Base-by-base conservation (phyloP, 2,113 vertebrate genomes). In the Neolamprologus modestus region DNA sequence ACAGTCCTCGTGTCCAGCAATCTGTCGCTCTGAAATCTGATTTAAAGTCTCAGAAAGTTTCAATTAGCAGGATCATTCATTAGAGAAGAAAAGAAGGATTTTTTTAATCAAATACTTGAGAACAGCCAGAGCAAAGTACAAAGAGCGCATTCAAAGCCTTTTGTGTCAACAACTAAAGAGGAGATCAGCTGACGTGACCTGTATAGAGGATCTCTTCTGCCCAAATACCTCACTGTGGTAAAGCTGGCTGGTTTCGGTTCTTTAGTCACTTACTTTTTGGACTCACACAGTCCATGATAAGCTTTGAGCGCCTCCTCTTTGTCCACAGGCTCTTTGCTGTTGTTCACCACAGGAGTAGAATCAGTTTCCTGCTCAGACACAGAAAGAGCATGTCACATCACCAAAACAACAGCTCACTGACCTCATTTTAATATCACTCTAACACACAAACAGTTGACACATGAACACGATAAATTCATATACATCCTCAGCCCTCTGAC, bases 241-340 rank as follows among this genome's bases (percentile, higher is more conserved):
- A 76, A 76, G 42, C 42, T 50, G 66, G 24, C 42, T 76, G 24
- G 42, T 50, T 76, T 50, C 3, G 42, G 3, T 50, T 78, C 24
- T 76, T 8, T 76, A 50, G 14, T 31, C 54, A 90, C 95, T 96
- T 96, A 99, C 98, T 96, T 96, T 81, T 98, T 98, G 1, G 97
- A 97, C 95, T 98, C 96, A 2, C 94, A 96, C 84, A 98, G 93
- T 7, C 97, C 97, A 8, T 97, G 96, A 57, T 97, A 98, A 3
- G 96, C 96, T 84, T 96, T 93, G 0, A 97, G 94, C 0, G 91
- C 97, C 0, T 98, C 97, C 14, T 98, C 97, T 86, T 94, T 95
- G 66, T 98, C 97, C 4, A 97, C 52, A 1, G 97, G 95, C 83
- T 95, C 97, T 73, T 96, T 97, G 4, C 96, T 97, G 95, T 96